Percentiles rank a stretch among this genome's conserved stretches.
These are phyloP conservation scores for Synergus itoensis DNA, from an alignment of 2,888 invertebrate genomes.

Conservation along the genomic window DNA sequence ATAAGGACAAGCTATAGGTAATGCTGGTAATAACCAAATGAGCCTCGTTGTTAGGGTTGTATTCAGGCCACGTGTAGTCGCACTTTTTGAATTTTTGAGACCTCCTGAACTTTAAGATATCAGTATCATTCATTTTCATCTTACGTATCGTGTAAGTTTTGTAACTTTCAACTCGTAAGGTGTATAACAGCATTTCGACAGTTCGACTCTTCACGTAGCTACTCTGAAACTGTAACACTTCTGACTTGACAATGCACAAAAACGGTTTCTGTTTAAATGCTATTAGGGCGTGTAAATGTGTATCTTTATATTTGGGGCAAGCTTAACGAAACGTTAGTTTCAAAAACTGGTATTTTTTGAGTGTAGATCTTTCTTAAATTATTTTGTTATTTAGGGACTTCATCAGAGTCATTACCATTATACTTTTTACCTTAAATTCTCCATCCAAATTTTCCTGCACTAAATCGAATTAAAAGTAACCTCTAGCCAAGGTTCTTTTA, in stretches of 20 bases:
- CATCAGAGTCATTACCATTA: not conserved
- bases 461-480: not conserved
- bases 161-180: not conserved
- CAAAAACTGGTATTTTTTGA: not conserved
- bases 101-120: not conserved
- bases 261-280: conserved; percentile 1
- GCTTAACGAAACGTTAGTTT: not conserved
- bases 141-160: conserved; percentile 9
- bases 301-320: not conserved
- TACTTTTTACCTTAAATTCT: not conserved
- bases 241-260: conserved; percentile 1
- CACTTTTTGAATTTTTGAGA: not conserved
- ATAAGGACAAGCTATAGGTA: conserved; percentile 45
- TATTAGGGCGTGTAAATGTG: not conserved
- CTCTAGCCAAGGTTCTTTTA: not conserved
- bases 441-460: not conserved
- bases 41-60: conserved; percentile 41
- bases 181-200: not conserved
- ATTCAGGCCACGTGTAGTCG: conserved; percentile 51
- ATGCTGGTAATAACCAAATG: conserved; percentile 51
- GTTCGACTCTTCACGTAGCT: not conserved
- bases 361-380: not conserved
- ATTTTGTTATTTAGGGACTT: not conserved
- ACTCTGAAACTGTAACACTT: conserved; percentile 1
- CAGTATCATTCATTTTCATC: conserved; percentile 30